phyloP scores from a whole-genome alignment of 2,113 vertebrate species.

The Sardina pilchardus region DNA sequence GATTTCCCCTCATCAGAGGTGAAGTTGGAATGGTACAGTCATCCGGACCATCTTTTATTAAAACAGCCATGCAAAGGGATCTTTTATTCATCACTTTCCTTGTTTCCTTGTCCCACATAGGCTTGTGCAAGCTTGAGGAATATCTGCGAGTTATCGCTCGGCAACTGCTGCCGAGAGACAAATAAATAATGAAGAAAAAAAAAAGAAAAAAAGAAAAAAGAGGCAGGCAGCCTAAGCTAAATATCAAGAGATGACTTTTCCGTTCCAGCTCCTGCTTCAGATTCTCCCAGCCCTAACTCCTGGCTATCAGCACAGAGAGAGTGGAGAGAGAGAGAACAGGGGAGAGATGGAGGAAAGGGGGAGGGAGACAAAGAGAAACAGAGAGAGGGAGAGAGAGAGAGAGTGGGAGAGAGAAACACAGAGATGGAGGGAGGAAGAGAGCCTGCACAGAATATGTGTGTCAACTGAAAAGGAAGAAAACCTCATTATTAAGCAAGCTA shows the following conservation, averaged over 20 bases:
- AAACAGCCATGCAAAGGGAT: conserved; percentile 18
- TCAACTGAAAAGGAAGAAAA: conserved; percentile 3
- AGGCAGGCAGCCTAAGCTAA: conserved; percentile 10
- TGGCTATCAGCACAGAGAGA: not conserved
- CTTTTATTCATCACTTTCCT: conserved; percentile 36
- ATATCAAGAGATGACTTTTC: conserved; percentile 29
- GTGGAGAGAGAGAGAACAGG: not conserved
- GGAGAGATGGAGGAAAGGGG: not conserved
- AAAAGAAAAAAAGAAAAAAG: not conserved
- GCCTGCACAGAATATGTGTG: not conserved
- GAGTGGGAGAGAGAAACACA: not conserved
- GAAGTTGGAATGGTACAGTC: conserved; percentile 12
- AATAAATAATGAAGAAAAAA: conserved; percentile 10
- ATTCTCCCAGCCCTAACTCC: not conserved
- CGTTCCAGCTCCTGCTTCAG: not conserved
- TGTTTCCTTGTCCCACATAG: conserved; percentile 36
- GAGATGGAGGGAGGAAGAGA: not conserved
- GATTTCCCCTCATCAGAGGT: not conserved
- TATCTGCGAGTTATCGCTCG: conserved; percentile 25
- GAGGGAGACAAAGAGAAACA: not conserved
- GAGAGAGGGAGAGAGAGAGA: not conserved
- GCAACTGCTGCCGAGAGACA: conserved; percentile 26
- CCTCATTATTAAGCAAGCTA: conserved; percentile 12
- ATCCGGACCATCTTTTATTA: conserved; percentile 36
- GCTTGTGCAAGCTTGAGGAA: conserved; percentile 28